phyloP scores from a whole-genome alignment of 2,113 vertebrate species.

The Nesogale talazaci region DNA sequence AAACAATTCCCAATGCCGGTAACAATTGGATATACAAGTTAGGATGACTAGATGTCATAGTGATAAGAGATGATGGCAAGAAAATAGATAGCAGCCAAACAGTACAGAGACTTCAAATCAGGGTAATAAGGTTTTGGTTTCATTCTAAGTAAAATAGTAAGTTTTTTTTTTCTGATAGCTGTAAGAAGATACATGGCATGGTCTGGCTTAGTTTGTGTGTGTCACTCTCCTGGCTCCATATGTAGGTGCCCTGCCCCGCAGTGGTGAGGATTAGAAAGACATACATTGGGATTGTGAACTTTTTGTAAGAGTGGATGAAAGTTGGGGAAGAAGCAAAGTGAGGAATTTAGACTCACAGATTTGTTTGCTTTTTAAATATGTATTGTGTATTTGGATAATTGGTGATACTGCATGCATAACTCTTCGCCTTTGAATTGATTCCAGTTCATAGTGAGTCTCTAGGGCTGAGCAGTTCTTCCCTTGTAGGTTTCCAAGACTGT shows the following conservation, averaged over 20 bases:
- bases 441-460: no score
- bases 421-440: no score
- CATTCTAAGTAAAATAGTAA: background rate
- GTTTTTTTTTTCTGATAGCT: background rate
- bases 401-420: background rate
- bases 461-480: no score
- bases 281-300: background rate
- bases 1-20: background rate
- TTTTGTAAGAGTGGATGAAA: background rate
- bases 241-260: no score
- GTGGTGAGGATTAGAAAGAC: background rate
- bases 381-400: background rate
- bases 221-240: background rate
- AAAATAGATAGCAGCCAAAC: background rate
- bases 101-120: background rate
- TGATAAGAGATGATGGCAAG: background rate
- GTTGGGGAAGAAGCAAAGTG: background rate
- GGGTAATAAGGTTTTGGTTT: background rate
- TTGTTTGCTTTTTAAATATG: no score
- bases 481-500: no score
- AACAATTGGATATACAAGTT: background rate
- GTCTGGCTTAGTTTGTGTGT: background rate
- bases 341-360: background rate
- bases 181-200: no score
- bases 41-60: background rate